phyloP scores from a whole-genome alignment of 2,113 vertebrate species.

The Oxyruncus cristatus region DNA sequence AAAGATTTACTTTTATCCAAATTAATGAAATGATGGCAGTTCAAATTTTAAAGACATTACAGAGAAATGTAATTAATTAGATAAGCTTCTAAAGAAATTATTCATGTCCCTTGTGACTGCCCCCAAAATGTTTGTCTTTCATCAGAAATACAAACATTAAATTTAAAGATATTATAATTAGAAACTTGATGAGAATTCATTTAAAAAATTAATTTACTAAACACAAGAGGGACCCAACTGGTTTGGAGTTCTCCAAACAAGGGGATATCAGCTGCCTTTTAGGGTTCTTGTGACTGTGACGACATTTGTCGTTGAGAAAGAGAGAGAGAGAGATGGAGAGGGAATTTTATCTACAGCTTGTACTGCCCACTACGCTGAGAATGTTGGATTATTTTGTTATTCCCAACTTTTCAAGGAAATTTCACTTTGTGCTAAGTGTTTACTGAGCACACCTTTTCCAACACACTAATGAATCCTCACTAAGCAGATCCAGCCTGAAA shows the following conservation, averaged over 20 bases:
- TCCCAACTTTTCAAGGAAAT: neutral
- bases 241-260: conserved; percentile 38
- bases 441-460: neutral
- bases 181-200: conserved; percentile 75
- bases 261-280: neutral
- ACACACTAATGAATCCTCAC: neutral
- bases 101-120: conserved; percentile 84
- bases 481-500: neutral
- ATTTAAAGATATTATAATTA: conserved; percentile 79
- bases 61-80: conserved; percentile 86
- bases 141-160: conserved; percentile 82
- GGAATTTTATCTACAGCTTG: neutral
- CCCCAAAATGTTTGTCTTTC: conserved; percentile 85
- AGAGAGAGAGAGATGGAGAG: neutral
- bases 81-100: conserved; percentile 89
- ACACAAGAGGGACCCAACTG: conserved; percentile 29
- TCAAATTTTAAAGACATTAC: conserved; percentile 87
- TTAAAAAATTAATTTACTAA: conserved; percentile 74
- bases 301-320: neutral
- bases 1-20: conserved; percentile 80
- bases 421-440: neutral
- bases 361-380: neutral
- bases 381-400: neutral
- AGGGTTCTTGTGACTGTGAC: neutral
- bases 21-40: conserved; percentile 83